Conservation (phyloP, 2,797 vertebrate species). For the Novumbra hubbsi region DNA sequence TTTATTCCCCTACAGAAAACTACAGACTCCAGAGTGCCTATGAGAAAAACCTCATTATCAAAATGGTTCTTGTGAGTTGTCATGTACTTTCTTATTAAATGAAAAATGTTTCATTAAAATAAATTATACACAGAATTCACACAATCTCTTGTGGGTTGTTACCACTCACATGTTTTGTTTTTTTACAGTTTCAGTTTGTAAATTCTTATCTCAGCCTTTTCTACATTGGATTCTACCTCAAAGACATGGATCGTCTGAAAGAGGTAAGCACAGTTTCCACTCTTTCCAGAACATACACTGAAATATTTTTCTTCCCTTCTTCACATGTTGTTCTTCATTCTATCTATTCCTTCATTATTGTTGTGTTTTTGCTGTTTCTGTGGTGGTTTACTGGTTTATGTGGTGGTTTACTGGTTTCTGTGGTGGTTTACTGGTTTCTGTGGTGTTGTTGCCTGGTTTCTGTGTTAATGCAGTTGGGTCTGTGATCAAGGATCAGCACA, state of each 20-base stretch:
- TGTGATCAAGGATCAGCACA: background rate
- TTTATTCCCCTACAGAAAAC: conserved; percentile 79
- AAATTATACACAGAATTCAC: background rate
- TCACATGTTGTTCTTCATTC: conserved; percentile 33
- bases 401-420: too few species aligned
- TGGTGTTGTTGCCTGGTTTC: too few species aligned
- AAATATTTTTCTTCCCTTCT: conserved; percentile 17
- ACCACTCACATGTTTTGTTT: background rate
- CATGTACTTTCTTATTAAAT: background rate
- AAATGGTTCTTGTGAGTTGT: conserved; percentile 94
- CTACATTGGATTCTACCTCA: conserved; percentile 99
- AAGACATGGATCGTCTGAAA: conserved; percentile 98
- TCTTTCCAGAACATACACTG: background rate
- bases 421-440: too few species aligned
- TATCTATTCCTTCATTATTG: conserved; percentile 25
- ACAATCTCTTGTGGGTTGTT: conserved; percentile 8
- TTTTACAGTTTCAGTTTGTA: conserved; percentile 93
- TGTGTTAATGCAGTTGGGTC: too few species aligned
- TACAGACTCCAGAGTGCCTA: conserved; percentile 98
- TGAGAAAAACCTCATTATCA: conserved; percentile 98
- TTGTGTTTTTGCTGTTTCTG: conserved; percentile 35
- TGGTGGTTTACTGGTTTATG: conserved; percentile 31
- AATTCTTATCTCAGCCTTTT: conserved; percentile 99
- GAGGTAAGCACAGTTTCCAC: conserved; percentile 77
- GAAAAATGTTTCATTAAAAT: background rate